Evolutionary conservation across 2,113 vertebrate species (phyloP).

Genomic region (Pseudorhombus dupliciocellatus): DNA sequence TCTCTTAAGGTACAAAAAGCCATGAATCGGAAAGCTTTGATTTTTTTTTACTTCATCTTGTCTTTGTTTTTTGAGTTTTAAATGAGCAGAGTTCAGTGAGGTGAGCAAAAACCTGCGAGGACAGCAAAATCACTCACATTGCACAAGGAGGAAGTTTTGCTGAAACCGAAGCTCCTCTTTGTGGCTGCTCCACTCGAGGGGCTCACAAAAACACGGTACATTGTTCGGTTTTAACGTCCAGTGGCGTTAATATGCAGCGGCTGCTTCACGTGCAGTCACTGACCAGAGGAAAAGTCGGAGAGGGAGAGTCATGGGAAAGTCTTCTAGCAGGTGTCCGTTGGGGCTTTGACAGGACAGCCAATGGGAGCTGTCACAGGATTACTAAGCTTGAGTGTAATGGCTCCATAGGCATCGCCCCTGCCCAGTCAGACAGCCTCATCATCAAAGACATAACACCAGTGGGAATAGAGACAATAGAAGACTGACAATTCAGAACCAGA

Average conservation of each 20-base stretch:
- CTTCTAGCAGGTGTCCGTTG: too few species aligned
- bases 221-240: slow-evolving; percentile 29
- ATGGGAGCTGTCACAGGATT: not conserved
- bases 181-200: slow-evolving; percentile 18
- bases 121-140: slow-evolving; percentile 45
- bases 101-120: slow-evolving; percentile 34
- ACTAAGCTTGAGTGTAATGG: not conserved
- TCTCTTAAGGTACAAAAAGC: not conserved
- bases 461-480: not conserved
- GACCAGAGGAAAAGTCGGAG: slow-evolving; percentile 53
- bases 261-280: slow-evolving; percentile 1
- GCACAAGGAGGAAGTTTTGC: slow-evolving; percentile 40
- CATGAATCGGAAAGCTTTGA: slow-evolving; percentile 20
- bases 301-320: too few species aligned
- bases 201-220: slow-evolving; percentile 32
- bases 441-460: not conserved
- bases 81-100: slow-evolving; percentile 15
- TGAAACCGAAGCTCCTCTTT: slow-evolving; percentile 26
- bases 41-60: slow-evolving; percentile 35
- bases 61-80: slow-evolving; percentile 8
- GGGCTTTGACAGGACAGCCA: too few species aligned
- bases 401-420: not conserved
- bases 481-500: not conserved
- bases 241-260: slow-evolving; percentile 15
- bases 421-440: not conserved